Percentiles rank a stretch among this genome's conserved stretches.
phyloP scores from a whole-genome alignment of 2,797 vertebrate genomes.

The Rhodeus uyekii region DNA sequence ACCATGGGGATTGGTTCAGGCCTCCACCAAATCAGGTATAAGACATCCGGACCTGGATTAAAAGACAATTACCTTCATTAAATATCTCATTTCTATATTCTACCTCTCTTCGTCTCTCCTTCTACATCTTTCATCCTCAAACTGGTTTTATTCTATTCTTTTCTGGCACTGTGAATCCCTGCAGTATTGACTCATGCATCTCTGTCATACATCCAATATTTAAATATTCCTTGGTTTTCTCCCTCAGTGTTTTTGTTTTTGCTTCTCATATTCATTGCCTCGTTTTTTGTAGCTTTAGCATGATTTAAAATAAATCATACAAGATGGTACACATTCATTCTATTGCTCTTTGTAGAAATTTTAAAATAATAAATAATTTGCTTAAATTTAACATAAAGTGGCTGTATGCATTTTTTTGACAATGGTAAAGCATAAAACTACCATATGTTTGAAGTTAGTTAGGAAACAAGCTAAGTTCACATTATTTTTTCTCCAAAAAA shows the following conservation, averaged over 20 bases:
- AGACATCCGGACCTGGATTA: background rate
- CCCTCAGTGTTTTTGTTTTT: background rate
- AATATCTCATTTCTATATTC: background rate
- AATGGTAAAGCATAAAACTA: background rate
- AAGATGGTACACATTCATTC: background rate
- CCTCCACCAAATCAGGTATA: constrained; percentile 86
- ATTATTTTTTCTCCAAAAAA: background rate
- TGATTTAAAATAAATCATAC: background rate
- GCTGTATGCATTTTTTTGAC: too few species aligned
- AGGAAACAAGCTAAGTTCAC: background rate
- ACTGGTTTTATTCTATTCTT: constrained; percentile 8
- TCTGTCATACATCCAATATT: constrained; percentile 40
- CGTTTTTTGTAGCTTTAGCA: background rate
- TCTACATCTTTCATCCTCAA: constrained; percentile 42
- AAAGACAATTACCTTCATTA: background rate
- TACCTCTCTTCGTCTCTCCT: background rate
- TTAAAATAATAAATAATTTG: background rate
- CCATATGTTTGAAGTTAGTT: background rate
- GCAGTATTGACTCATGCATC: constrained; percentile 55
- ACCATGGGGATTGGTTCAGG: constrained; percentile 91
- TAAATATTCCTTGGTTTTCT: constrained; percentile 25
- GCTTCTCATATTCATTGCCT: constrained; percentile 5
- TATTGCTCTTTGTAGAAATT: background rate
- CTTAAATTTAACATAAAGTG: background rate
- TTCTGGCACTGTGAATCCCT: constrained; percentile 32